Conservation (phyloP, 2,797 vertebrate genomes). For the Gallinago stenura region DNA sequence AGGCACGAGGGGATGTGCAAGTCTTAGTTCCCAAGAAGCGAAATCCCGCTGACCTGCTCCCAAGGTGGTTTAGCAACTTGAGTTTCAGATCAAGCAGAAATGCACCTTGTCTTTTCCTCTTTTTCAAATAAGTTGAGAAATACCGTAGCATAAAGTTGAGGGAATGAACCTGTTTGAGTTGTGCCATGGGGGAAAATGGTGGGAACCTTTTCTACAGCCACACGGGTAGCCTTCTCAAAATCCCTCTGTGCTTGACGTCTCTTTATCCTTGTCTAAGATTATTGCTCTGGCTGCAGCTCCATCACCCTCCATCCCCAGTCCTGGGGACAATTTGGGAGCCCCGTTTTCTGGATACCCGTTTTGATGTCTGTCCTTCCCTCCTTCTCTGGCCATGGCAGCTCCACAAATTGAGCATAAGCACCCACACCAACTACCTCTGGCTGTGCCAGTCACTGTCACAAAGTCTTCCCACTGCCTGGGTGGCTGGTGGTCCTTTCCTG, state of each 20-base stretch:
- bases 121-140: not conserved
- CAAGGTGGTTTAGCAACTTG: not conserved
- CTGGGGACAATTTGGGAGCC: not conserved
- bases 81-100: not conserved
- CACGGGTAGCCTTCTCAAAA: rapidly evolving
- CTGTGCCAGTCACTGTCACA: not conserved
- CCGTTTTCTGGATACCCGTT: not conserved
- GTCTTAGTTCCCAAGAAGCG: not conserved
- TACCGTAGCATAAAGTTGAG: rapidly evolving
- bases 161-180: rapidly evolving
- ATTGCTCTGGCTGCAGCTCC: not conserved
- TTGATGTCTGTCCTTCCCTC: rapidly evolving
- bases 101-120: not conserved
- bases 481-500: not conserved
- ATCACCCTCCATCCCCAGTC: not conserved
- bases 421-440: rapidly evolving
- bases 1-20: not conserved
- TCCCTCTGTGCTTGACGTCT: not conserved
- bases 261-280: no score
- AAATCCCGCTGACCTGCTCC: not conserved
- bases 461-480: not conserved
- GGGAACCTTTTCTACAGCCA: not conserved
- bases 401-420: not conserved
- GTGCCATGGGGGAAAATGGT: rapidly evolving
- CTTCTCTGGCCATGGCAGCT: not conserved